A percentile compares a stretch with the other conserved stretches of the same genome.
phyloP scores from a whole-genome alignment of 2,113 vertebrate species.

The Elaphurus davidianus region DNA sequence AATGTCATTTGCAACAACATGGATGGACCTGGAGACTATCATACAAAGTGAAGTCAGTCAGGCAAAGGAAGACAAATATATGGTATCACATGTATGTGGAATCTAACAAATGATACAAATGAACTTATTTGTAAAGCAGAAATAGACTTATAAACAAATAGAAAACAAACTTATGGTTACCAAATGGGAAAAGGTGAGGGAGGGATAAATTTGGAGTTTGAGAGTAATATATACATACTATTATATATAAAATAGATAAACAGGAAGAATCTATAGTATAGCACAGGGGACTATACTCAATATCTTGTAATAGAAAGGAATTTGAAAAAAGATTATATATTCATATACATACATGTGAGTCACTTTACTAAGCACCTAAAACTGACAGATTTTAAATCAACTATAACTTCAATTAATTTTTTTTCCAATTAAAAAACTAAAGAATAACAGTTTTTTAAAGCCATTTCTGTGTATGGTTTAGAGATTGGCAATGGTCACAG shows the following conservation, averaged over 20 bases:
- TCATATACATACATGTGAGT: background rate
- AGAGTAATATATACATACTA: background rate
- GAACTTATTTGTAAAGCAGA: background rate
- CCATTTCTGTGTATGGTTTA: background rate
- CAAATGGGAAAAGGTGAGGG: background rate
- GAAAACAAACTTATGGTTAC: background rate
- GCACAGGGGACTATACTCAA: background rate
- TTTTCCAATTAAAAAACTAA: background rate
- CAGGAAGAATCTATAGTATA: background rate
- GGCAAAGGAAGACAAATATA: background rate
- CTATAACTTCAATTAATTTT: background rate
- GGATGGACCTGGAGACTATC: background rate
- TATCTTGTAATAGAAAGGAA: background rate
- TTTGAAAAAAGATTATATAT: background rate
- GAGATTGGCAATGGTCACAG: background rate
- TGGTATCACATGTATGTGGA: background rate
- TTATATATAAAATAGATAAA: background rate
- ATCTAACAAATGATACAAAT: background rate
- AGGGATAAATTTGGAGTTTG: background rate
- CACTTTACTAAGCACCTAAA: background rate
- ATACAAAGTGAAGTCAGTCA: background rate
- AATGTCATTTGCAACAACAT: background rate
- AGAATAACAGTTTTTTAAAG: background rate
- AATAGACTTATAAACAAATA: background rate
- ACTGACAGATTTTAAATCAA: background rate